Base-by-base conservation (phyloP, 2,888 invertebrate genomes). In the Pollenia griseotomentosa region DNA sequence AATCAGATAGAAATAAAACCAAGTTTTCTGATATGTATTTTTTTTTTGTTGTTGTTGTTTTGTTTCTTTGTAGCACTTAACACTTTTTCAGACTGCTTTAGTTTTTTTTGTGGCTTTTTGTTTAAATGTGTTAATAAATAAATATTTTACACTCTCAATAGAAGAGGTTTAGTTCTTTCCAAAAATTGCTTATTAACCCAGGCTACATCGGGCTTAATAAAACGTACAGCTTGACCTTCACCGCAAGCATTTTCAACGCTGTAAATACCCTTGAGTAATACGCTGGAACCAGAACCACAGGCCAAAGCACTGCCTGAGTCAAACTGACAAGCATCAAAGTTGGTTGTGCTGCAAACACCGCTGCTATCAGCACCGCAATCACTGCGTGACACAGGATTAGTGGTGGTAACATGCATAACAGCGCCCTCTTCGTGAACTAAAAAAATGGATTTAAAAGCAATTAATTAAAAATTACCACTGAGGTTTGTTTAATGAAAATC, bases 241-340 rank as follows among this genome's bases (percentile, higher is more conserved):
- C 95, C 94, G 89, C 95, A 95, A 23, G 94, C 96, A 46, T 96
- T 96, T 90, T 97, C 97, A 94, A 96, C 96, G 46, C 96, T 96
- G 94, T 96, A 97, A 87, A 97, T 94, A 81, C 97, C 97, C 89
- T 96, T 94, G 40, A 97, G 94, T 9, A 95, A 95, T 87, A 94
- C 95, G 14, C 95, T 96, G 87, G 96, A 95, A 2, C 95, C 96
- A 11, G 95, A 95, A 12, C 96, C 95, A 91, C 97, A 97, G 8
- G 97, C 97, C 68, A 97, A 93, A 0, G 97, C 97, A 89, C 97
- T 96, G 68, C 97, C 97, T 75, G 95, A 95, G 91, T 97, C 97
- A 9, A 94, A 97, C 94, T 96, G 96, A 94, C 97, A 97, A 81
- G 97, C 95, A 90, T 97, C 97, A 89, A 95, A 95, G 51, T 94